A percentile compares a stretch with the other conserved stretches of the same genome.
Evolutionary conservation across 2,113 vertebrate genomes (phyloP).

Genomic region (Saimiri boliviensis): DNA sequence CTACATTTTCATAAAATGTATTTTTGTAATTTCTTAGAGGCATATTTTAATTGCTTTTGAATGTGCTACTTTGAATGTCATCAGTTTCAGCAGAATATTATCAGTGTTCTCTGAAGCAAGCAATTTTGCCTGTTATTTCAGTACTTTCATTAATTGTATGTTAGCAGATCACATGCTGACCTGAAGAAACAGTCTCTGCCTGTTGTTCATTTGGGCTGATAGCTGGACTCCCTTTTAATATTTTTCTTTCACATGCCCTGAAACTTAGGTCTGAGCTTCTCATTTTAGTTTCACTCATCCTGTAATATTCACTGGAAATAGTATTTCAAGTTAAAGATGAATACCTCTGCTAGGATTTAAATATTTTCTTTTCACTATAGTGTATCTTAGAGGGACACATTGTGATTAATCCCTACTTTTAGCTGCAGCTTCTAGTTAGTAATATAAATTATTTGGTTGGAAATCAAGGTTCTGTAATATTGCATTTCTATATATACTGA

Average conservation of each 20-base stretch:
- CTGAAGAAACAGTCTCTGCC: background rate
- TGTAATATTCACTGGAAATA: background rate
- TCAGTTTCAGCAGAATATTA: slow-evolving; percentile 21
- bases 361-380: background rate
- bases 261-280: background rate
- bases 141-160: background rate
- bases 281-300: background rate
- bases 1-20: background rate
- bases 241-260: background rate
- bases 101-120: slow-evolving; percentile 42
- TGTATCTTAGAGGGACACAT: background rate
- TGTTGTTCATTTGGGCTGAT: background rate
- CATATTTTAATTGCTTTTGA: slow-evolving; percentile 28
- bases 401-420: background rate
- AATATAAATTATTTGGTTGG: background rate
- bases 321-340: background rate
- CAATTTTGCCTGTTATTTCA: slow-evolving; percentile 37
- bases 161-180: background rate
- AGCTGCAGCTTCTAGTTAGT: background rate
- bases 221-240: background rate
- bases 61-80: slow-evolving; percentile 32
- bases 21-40: slow-evolving; percentile 8
- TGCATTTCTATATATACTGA: background rate
- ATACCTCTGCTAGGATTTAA: background rate
- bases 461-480: background rate